These are phyloP conservation scores for Acleris holmiana DNA, from an alignment of 2,888 invertebrate genomes.

Conservation along the genomic window DNA sequence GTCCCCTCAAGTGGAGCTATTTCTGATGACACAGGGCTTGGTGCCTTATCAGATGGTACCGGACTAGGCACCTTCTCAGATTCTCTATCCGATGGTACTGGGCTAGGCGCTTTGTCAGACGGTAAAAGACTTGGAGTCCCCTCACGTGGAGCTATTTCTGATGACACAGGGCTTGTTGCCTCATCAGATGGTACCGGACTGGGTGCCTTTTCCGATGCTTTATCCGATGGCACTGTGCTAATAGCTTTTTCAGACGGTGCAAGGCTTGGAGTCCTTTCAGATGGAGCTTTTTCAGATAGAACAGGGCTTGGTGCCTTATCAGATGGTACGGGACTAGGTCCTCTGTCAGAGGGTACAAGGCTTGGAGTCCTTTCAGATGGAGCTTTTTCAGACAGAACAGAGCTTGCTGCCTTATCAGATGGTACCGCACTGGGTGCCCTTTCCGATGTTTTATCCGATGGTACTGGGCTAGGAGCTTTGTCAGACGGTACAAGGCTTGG, in stretches of 20 bases:
- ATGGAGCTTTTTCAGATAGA: neutral
- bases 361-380: constrained; percentile 25
- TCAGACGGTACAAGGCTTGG: no score
- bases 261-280: neutral
- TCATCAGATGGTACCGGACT: constrained; percentile 17
- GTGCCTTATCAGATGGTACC: constrained; percentile 23
- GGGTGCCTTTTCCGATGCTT: neutral
- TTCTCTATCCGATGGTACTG: no score
- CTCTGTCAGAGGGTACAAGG: neutral
- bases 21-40: neutral
- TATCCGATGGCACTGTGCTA: neutral
- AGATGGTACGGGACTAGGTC: neutral
- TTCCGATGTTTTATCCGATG: no score
- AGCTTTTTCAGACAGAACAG: neutral
- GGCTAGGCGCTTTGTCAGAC: constrained; percentile 20
- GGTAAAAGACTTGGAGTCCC: no score
- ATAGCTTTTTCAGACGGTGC: neutral
- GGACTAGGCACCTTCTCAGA: constrained; percentile 25
- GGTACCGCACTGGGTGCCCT: neutral
- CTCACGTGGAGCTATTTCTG: constrained; percentile 3
- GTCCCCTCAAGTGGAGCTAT: constrained; percentile 23
- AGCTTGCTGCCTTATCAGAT: constrained; percentile 25
- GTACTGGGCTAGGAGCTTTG: no score
- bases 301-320: constrained; percentile 1
- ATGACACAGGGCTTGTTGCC: neutral